Base-by-base conservation (phyloP, 35 echinoderm and acorn worm genomes). In the Ptychodera flava region DNA sequence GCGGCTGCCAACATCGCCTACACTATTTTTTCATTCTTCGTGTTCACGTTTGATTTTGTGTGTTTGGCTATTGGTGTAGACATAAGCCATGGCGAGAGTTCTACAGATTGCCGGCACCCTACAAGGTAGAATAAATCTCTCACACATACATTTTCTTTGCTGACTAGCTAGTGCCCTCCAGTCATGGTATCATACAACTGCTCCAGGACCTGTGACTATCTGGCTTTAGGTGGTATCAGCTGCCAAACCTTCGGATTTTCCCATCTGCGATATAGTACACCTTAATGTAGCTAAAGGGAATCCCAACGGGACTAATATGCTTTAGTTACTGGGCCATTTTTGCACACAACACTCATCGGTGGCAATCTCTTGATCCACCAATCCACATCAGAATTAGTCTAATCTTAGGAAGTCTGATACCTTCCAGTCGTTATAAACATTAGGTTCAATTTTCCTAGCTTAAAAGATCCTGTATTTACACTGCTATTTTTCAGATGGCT, bases 21-120 rank as follows among this genome's bases (percentile, higher is more conserved):
- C n/a, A n/a, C n/a, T n/a, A n/a, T n/a, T n/a, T n/a, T n/a, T n/a
- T n/a, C n/a, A n/a, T n/a, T n/a, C n/a, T n/a, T n/a, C n/a, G n/a
- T n/a, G n/a, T n/a, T n/a, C n/a, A n/a, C n/a, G n/a, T n/a, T n/a
- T n/a, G n/a, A n/a, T n/a, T n/a, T n/a, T n/a, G n/a, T n/a, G n/a
- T n/a, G n/a, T n/a, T n/a, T n/a, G n/a, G n/a, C n/a, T n/a, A n/a
- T n/a, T n/a, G n/a, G n/a, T n/a, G n/a, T n/a, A n/a, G n/a, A n/a
- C n/a, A n/a, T n/a, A n/a, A n/a, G n/a, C 86, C 81, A 52, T 16
- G 77, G 81, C 35, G 12, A 88, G 15, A 1, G 37, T 31, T 88
- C 33, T n/a, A 81, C 31, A 0, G 34, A 33, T 37, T 36, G 78
- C 1, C 86, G 77, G 30, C 80, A 88, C 2, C 78, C 86, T 30